Evolutionary conservation across 2,113 vertebrate species (phyloP).

Genomic region (Drymodes brunneopygia): DNA sequence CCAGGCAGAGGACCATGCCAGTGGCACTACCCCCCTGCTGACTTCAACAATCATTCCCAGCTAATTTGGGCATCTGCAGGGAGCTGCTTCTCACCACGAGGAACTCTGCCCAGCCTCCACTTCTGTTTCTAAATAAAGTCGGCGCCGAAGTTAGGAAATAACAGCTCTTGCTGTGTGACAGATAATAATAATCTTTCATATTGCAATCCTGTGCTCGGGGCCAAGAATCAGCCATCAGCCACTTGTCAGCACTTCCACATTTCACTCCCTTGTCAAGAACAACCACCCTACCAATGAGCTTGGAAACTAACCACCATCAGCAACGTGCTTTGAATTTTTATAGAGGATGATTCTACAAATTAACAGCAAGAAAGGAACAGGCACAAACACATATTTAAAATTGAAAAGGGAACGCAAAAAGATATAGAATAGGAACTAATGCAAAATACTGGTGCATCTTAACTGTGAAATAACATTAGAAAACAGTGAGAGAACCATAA

Average conservation of each 20-base stretch:
- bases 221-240: neutral
- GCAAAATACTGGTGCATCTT: neutral
- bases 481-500: neutral
- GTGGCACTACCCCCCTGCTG: neutral
- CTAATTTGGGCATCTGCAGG: neutral
- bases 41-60: neutral
- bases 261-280: neutral
- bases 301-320: neutral
- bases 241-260: neutral
- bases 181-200: neutral
- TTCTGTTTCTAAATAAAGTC: constrained; percentile 28
- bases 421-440: neutral
- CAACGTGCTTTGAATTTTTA: neutral
- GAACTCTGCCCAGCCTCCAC: neutral
- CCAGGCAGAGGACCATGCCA: neutral
- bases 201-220: neutral
- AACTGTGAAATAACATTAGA: neutral
- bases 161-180: neutral
- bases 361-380: neutral
- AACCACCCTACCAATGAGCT: neutral
- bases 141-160: neutral
- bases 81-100: neutral
- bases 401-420: neutral
- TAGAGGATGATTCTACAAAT: neutral
- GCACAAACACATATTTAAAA: neutral